A percentile compares a stretch with the other conserved stretches of the same genome.
phyloP scores from a whole-genome alignment of 2,797 vertebrate genomes.

The Glossophaga mutica region DNA sequence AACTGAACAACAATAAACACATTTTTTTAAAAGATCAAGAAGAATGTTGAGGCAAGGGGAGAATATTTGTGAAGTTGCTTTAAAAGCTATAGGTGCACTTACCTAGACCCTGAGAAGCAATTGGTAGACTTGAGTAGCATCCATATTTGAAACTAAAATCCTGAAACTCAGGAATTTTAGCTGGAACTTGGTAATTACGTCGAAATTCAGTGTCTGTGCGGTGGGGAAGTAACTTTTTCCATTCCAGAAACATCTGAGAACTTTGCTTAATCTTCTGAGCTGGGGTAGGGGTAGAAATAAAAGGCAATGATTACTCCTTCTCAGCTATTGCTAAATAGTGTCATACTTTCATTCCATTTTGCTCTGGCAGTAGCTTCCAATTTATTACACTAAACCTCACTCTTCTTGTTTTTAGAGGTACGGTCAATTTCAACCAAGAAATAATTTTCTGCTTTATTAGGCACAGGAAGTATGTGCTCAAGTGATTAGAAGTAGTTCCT shows the following conservation, averaged over 20 bases:
- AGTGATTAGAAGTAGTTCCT: not conserved
- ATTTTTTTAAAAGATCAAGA: no score
- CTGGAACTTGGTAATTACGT: constrained; percentile 78
- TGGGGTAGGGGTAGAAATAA: not conserved
- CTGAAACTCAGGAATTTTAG: constrained; percentile 76
- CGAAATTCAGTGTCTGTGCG: constrained; percentile 82
- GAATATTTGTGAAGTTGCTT: not conserved
- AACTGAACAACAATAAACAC: no score
- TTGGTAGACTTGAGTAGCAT: constrained; percentile 71
- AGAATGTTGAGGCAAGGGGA: not conserved
- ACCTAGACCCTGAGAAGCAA: constrained; percentile 81
- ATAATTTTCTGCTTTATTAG: not conserved
- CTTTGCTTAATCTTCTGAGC: constrained; percentile 63
- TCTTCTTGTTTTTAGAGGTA: not conserved
- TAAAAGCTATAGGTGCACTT: constrained; percentile 33
- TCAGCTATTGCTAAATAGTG: not conserved
- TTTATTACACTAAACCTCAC: not conserved
- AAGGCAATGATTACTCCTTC: not conserved
- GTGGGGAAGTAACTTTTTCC: constrained; percentile 55
- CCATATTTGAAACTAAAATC: constrained; percentile 76
- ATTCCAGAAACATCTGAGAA: constrained; percentile 47
- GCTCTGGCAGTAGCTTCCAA: not conserved
- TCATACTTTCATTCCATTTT: not conserved
- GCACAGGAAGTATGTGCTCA: not conserved
- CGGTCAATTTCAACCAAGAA: not conserved